Conservation (phyloP, 2,113 vertebrate genomes). For the Thalassoma bifasciatum region DNA sequence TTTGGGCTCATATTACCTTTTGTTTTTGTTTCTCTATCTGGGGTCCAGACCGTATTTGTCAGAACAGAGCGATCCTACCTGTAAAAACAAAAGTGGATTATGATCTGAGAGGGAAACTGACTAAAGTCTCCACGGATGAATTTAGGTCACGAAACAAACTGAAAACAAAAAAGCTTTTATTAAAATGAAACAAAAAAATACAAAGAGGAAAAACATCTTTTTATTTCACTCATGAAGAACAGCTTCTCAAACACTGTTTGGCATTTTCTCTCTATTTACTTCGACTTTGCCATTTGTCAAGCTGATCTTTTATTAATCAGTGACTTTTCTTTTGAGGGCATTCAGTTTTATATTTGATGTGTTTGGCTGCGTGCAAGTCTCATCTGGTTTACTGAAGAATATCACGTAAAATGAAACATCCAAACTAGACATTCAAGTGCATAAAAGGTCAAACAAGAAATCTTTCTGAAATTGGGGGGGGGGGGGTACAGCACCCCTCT, state of each 20-base stretch:
- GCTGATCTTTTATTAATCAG: not conserved
- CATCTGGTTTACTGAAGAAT: not conserved
- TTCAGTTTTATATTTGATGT: too few species aligned
- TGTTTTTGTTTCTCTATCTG: not conserved
- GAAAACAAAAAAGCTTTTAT: not conserved
- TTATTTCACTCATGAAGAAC: too few species aligned
- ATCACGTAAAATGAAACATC: not conserved
- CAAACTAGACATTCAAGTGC: too few species aligned
- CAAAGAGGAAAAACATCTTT: too few species aligned
- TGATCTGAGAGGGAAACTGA: conserved; percentile 2
- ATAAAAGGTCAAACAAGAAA: too few species aligned
- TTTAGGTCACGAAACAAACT: conserved; percentile 29
- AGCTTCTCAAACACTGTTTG: not conserved
- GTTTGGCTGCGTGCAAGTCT: not conserved
- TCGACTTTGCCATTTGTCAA: not conserved
- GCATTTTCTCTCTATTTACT: not conserved
- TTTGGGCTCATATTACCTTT: conserved; percentile 24
- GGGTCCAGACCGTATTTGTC: conserved; percentile 11
- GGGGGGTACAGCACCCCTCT: too few species aligned
- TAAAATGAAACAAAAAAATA: not conserved
- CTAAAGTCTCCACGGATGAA: not conserved
- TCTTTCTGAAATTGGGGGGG: too few species aligned
- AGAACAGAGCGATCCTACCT: conserved; percentile 38
- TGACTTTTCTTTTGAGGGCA: not conserved
- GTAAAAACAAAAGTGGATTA: conserved; percentile 50